Evolutionary conservation across 2,113 vertebrate genomes (phyloP).

Genomic region (Tinamus guttatus): DNA sequence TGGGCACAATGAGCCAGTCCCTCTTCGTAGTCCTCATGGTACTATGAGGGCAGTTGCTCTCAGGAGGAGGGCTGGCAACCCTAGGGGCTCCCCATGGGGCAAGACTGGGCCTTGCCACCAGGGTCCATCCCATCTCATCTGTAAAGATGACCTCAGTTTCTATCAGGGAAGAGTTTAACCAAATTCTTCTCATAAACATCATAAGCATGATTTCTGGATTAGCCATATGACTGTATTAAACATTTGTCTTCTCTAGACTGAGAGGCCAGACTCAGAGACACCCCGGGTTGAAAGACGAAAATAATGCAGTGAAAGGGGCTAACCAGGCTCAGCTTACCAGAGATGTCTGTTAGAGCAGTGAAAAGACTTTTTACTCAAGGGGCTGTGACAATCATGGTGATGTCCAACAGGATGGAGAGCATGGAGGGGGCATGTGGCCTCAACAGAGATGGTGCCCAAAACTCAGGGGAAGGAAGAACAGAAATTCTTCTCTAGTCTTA

Average conservation of each 20-base stretch:
- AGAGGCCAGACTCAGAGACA: background rate
- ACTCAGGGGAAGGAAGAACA: background rate
- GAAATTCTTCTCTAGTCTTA: background rate
- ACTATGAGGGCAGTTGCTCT: too few relatives aligned
- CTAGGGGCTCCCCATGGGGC: too few relatives aligned
- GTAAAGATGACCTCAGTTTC: background rate
- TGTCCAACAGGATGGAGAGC: background rate
- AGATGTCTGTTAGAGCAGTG: background rate
- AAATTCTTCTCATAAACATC: background rate
- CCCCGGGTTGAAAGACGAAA: background rate
- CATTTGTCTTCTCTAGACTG: background rate
- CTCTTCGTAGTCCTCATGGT: background rate
- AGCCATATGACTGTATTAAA: background rate
- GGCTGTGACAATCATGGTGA: rapidly evolving
- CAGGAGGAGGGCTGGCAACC: too few relatives aligned
- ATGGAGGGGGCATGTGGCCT: background rate
- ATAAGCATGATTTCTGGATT: background rate
- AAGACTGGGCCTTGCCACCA: too few relatives aligned
- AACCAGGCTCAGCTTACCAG: background rate
- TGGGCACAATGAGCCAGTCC: background rate
- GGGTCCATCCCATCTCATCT: background rate
- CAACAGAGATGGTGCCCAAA: background rate
- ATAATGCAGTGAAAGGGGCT: background rate
- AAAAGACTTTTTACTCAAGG: background rate
- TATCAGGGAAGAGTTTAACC: background rate